Percentiles rank a stretch among this genome's conserved stretches.
These are phyloP conservation scores for Myotis yumanensis DNA, from an alignment of 2,113 vertebrate genomes.

Conservation along the genomic window DNA sequence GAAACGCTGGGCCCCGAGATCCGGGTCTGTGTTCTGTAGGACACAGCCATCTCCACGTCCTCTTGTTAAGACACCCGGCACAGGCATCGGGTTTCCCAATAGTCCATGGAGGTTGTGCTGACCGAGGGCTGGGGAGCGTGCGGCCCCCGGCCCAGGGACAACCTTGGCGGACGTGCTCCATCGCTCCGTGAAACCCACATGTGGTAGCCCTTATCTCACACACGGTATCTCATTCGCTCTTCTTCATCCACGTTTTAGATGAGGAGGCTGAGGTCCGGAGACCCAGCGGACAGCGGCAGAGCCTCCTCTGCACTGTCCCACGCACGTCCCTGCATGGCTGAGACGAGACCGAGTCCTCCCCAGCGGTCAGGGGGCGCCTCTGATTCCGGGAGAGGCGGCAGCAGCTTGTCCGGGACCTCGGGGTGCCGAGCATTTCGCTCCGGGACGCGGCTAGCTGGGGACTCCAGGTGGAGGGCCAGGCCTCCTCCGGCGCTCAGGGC, in stretches of 20 bases:
- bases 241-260: neutral
- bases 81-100: neutral
- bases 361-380: neutral
- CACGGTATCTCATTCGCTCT: neutral
- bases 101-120: neutral
- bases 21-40: neutral
- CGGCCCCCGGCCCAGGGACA: neutral
- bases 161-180: neutral
- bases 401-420: neutral
- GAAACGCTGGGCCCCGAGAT: neutral
- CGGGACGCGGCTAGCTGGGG: too few relatives aligned
- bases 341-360: neutral
- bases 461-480: too few relatives aligned
- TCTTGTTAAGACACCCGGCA: neutral
- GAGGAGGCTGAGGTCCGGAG: neutral
- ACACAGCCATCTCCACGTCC: neutral
- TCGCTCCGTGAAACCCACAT: neutral
- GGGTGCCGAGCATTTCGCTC: neutral
- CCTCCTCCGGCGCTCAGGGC: too few relatives aligned
- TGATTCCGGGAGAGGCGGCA: neutral
- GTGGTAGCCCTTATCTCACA: neutral
- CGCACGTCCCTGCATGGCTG: neutral
- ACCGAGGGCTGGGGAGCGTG: neutral
- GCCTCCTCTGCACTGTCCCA: neutral
- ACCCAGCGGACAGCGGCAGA: too few relatives aligned